Base-by-base conservation (phyloP, 2,113 vertebrate species). In the Hoplias malabaricus region DNA sequence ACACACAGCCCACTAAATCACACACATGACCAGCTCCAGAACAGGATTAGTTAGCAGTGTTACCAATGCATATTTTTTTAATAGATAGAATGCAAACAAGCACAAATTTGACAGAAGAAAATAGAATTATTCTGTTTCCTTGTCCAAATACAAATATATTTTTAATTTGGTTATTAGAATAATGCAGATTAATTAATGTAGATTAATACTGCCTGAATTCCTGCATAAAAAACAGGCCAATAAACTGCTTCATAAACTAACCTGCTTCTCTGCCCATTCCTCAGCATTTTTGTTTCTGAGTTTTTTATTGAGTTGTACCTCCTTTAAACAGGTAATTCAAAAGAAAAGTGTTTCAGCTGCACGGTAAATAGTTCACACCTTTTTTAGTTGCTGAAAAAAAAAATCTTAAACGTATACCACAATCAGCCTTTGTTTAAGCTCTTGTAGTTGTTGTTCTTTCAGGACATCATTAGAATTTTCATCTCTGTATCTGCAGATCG, bases 221-320 rank as follows among this genome's bases (percentile, higher is more conserved):
- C 67, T 21, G 40, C 66, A 62, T 40, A 10, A 70, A 62, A 69
- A 70, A 78, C 40, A 48, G 38, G 14, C 11, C n/a, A 42, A 61
- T 33, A 27, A 61, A 38, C 36, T 38, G 9, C 4, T 5, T 38
- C 8, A 69, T 63, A 53, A 27, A 27, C 65, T 92, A 83, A 95
- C 98, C 92, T 94, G 90, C 71, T 96, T 98, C 84, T 95, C 95
- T 88, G 90, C 87, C 90, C 91, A 92, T 33, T 94, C 81, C 16
- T 56, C 61, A 12, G 5, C 27, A 54, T 91, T 93, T 80, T 96
- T 94, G 84, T 95, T 92, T 79, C 75, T 71, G 14, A 97, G 80
- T 75, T 90, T 95, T 86, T 91, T 92, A 88, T 91, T 96, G 83
- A 96, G 81, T 84, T 94, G 92, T 7, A 79, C 87, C 87, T 96